Evolutionary conservation across 2,113 vertebrate species (phyloP).

Genomic region (Geococcyx californianus): DNA sequence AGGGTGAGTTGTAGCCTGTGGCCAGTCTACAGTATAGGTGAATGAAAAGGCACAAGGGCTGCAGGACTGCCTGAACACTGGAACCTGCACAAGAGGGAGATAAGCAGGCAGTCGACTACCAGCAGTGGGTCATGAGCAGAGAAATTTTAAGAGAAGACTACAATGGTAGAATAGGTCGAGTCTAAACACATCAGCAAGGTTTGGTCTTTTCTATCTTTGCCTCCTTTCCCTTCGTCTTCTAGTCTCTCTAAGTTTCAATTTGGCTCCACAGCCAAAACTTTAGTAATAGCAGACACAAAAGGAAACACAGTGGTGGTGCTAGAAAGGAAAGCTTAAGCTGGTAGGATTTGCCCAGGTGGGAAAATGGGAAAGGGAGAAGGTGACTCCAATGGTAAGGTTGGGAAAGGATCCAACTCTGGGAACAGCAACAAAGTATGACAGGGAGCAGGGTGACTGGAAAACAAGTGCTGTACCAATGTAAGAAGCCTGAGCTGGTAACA

Average conservation of each 20-base stretch:
- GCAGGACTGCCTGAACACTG: background rate
- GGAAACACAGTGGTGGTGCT: accelerated
- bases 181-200: background rate
- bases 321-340: background rate
- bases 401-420: background rate
- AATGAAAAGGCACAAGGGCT: background rate
- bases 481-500: background rate
- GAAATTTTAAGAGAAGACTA: background rate
- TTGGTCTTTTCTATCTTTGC: background rate
- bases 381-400: background rate
- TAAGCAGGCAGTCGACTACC: background rate
- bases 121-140: background rate
- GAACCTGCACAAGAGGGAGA: background rate
- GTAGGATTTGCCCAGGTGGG: background rate
- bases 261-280: background rate
- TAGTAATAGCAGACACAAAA: background rate
- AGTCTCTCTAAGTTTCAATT: background rate
- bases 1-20: background rate
- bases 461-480: accelerated
- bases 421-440: background rate
- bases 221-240: background rate
- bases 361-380: background rate
- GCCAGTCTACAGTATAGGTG: accelerated
- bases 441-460: background rate
- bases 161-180: background rate